These are phyloP conservation scores for Silurus lanzhouensis DNA, from an alignment of 2,797 vertebrate species.

Conservation along the genomic window DNA sequence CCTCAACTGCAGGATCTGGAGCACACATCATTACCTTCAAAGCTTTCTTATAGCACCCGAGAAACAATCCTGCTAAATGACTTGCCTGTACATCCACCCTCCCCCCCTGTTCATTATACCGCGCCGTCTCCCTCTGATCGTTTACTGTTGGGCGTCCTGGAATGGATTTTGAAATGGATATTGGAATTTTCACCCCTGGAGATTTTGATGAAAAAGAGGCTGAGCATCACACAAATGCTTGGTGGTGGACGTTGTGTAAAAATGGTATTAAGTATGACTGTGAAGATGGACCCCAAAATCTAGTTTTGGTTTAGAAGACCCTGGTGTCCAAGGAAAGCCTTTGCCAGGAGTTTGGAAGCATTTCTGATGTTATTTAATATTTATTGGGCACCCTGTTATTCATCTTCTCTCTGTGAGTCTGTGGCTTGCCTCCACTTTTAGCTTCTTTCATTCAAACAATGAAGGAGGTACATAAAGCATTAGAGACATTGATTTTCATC, in stretches of 20 bases:
- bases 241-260: slow-evolving; percentile 13
- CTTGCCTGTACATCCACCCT: slow-evolving; percentile 39
- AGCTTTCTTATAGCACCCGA: slow-evolving; percentile 46
- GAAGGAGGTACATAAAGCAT: slow-evolving; percentile 24
- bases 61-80: slow-evolving; percentile 53
- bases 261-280: slow-evolving; percentile 37
- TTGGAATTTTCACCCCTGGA: slow-evolving; percentile 68
- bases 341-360: not conserved
- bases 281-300: not conserved
- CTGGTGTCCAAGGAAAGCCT: not conserved
- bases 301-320: not conserved
- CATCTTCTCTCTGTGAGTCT: not conserved
- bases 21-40: slow-evolving; percentile 44
- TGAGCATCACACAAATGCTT: slow-evolving; percentile 60
- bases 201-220: slow-evolving; percentile 68
- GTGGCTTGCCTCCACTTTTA: not conserved
- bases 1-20: slow-evolving; percentile 23
- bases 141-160: slow-evolving; percentile 67
- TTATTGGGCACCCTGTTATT: not conserved
- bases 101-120: slow-evolving; percentile 38
- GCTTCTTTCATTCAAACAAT: slow-evolving; percentile 31
- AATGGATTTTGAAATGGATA: slow-evolving; percentile 67
- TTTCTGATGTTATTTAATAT: slow-evolving; percentile 19
- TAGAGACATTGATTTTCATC: slow-evolving; percentile 37
- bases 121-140: slow-evolving; percentile 31